Conservation (phyloP, 2,888 invertebrate species). For the Idaea dimidiata region DNA sequence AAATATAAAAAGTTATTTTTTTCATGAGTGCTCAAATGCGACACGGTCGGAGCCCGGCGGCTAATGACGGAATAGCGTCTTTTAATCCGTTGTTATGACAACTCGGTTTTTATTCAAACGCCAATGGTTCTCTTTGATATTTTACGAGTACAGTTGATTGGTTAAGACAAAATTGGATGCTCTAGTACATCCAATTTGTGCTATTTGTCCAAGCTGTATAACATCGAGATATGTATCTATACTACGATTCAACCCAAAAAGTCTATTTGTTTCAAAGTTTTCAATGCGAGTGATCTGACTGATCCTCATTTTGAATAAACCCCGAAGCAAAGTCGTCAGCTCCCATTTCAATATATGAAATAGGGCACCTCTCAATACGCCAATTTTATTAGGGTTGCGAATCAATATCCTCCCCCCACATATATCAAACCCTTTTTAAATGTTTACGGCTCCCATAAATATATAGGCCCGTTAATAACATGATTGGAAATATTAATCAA, state of each 20-base stretch:
- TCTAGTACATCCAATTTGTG: too few relatives aligned
- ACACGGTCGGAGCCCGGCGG: slow-evolving; percentile 33
- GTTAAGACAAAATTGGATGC: neutral
- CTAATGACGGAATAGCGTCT: slow-evolving; percentile 57
- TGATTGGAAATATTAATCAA: slow-evolving; percentile 33
- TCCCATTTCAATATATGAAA: slow-evolving; percentile 64
- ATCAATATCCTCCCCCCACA: slow-evolving; percentile 61
- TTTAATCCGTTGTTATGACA: slow-evolving; percentile 47
- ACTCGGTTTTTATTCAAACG: slow-evolving; percentile 39
- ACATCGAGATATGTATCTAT: neutral
- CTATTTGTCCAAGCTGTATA: too few relatives aligned
- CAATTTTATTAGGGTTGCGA: slow-evolving; percentile 74
- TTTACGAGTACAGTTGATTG: neutral
- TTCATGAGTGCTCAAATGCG: slow-evolving; percentile 37
- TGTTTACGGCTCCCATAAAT: slow-evolving; percentile 42
- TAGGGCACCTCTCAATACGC: slow-evolving; percentile 63
- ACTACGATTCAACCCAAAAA: neutral
- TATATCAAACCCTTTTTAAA: slow-evolving; percentile 53
- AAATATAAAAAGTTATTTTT: slow-evolving; percentile 18
- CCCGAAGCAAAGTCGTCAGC: slow-evolving; percentile 49
- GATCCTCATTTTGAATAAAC: slow-evolving; percentile 54
- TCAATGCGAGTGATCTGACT: slow-evolving; percentile 48
- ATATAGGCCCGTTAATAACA: slow-evolving; percentile 39
- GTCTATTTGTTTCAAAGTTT: slow-evolving; percentile 18
- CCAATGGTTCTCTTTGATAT: neutral